phyloP scores from a whole-genome alignment of 2,113 vertebrate species.

The Myotis yumanensis region DNA sequence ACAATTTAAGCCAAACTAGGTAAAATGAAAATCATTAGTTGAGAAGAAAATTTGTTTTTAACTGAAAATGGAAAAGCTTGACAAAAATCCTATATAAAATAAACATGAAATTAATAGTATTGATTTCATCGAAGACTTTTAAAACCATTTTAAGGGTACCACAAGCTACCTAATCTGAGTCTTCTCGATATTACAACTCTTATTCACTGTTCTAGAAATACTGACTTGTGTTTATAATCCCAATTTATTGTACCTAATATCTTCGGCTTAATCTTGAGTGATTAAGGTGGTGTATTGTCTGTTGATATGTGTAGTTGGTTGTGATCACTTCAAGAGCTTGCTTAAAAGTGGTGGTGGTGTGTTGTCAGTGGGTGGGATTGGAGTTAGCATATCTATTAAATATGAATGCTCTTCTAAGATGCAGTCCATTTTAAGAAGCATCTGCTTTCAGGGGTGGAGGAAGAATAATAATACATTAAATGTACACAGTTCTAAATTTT shows the following conservation, averaged over 20 bases:
- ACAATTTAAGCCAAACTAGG: constrained; percentile 8
- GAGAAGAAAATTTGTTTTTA: constrained; percentile 45
- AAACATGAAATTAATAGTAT: constrained; percentile 54
- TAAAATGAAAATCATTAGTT: constrained; percentile 32
- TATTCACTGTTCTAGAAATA: constrained; percentile 35
- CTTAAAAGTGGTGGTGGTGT: not conserved
- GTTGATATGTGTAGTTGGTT: not conserved
- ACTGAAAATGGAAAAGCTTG: constrained; percentile 51
- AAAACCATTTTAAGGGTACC: not conserved
- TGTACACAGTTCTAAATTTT: constrained; percentile 1
- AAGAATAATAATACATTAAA: constrained; percentile 30
- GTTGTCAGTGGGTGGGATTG: not conserved
- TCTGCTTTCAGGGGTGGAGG: not conserved
- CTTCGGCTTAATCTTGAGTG: constrained; percentile 25
- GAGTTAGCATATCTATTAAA: constrained; percentile 18
- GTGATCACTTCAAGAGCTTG: constrained; percentile 47
- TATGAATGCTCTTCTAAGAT: constrained; percentile 14
- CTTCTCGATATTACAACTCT: not conserved
- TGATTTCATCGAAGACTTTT: constrained; percentile 50
- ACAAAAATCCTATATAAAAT: constrained; percentile 51
- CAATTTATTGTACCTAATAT: not conserved
- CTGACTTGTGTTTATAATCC: constrained; percentile 5
- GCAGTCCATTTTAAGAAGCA: constrained; percentile 39
- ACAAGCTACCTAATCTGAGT: not conserved
- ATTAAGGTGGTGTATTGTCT: constrained; percentile 15